phyloP scores from a whole-genome alignment of 2,113 vertebrate genomes.

The Trogon melanurus region DNA sequence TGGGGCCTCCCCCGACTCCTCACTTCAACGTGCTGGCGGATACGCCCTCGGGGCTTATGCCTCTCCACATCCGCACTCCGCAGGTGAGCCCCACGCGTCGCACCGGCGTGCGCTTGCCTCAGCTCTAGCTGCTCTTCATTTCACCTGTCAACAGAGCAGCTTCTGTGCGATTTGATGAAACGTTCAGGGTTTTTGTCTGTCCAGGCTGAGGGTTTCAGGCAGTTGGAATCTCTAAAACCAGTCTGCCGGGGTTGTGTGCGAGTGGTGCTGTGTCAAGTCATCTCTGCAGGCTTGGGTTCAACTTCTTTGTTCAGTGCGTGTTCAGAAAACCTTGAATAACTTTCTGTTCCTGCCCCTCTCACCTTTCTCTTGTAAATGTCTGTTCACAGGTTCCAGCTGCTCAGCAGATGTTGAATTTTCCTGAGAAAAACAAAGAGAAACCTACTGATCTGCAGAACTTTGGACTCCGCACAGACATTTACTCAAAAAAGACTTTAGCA shows the following conservation, averaged over 20 bases:
- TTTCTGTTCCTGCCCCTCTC: not conserved
- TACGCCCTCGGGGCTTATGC: conserved; percentile 93
- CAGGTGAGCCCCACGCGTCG: conserved; percentile 75
- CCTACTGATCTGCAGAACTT: conserved; percentile 94
- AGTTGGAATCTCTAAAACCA: not conserved
- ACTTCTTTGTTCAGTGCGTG: accelerated
- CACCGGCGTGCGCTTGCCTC: accelerated
- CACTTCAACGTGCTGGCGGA: conserved; percentile 97
- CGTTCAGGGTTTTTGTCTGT: not conserved
- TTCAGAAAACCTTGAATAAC: not conserved
- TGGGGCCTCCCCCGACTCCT: conserved; percentile 95
- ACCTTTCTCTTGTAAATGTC: not conserved
- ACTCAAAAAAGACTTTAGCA: conserved; percentile 90
- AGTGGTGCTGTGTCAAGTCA: accelerated
- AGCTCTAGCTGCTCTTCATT: accelerated
- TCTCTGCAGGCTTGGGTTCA: accelerated
- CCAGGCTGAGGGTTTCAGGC: not conserved
- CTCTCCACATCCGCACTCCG: conserved; percentile 90
- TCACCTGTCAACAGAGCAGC: accelerated
- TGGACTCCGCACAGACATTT: conserved; percentile 92
- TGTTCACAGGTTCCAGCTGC: conserved; percentile 85
- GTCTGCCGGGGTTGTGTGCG: not conserved
- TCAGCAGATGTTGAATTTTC: conserved; percentile 93
- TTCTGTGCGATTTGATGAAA: accelerated
- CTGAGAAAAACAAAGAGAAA: conserved; percentile 94